Evolutionary conservation across 2,797 vertebrate genomes (phyloP), one percentile per base, ranked within the genome.

Genomic region (Chelonia mydas): DNA sequence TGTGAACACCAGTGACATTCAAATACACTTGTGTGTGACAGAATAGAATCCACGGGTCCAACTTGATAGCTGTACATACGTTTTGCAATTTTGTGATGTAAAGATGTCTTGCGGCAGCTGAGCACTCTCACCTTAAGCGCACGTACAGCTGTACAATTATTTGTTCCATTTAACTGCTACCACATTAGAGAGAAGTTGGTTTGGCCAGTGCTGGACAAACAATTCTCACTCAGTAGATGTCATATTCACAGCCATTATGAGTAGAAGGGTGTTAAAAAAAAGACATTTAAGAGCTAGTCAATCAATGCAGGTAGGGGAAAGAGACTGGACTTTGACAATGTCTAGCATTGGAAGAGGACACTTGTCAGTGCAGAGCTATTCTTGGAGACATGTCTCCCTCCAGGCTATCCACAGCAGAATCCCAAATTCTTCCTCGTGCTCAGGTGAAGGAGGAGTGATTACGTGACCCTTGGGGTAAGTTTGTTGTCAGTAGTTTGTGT

Each of bases 21-120:
- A 50, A 31, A 68, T 1, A 15, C 0, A 0, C n/a, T 57, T 3
- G 6, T 7, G 54, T 45, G 21, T 19, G 85, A 81, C 6, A 59
- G 28, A 68, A 68, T 2, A 33, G 7, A 6, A 68, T n/a, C 68
- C 89, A 94, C 49, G 79, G 3, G 45, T 8, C 68, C 78, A 33
- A 3, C 59, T 47, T 83, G 53, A 59, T 21, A 37, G 28, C 47
- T 84, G 49, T 83, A 87, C n/a, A 81, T 90, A 90, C 81, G 88
- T 79, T 85, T 50, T 31, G 68, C 19, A 13, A 49, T 37, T 17
- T 79, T 81, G 37, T 87, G 33, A 13, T 81, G 10, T 12, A 59
- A 54, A 79, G 28, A 74, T 17, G 41, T 28, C 11, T 77, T n/a
- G 7, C 17, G 33, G 84, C 23, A 72, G 76, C 33, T 3, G 6